phyloP scores from a whole-genome alignment of 1,140 invertebrate genomes.

The Procambarus virginalis region DNA sequence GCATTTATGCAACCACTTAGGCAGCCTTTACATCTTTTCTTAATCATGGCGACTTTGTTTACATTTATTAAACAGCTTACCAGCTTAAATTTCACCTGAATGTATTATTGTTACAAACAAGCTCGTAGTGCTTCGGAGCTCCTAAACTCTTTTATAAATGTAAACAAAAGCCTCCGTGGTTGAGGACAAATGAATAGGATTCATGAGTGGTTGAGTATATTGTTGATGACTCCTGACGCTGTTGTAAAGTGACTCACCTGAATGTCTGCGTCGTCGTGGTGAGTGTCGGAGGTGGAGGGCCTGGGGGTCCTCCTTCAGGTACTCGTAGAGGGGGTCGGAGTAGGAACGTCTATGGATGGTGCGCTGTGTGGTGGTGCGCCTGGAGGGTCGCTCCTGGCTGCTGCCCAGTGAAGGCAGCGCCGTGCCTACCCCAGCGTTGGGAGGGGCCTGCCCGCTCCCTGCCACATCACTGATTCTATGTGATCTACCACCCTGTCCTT shows the following conservation, averaged over 20 bases:
- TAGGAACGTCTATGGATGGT: constrained; percentile 45
- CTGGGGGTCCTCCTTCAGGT: constrained; percentile 35
- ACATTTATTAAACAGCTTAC: too few relatives aligned
- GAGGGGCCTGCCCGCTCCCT: not conserved
- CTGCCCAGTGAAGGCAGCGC: not conserved
- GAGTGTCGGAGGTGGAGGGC: not conserved
- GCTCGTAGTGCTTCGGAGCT: too few relatives aligned
- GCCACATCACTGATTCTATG: not conserved
- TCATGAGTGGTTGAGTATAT: too few relatives aligned
- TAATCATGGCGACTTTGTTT: too few relatives aligned
- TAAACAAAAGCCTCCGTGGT: too few relatives aligned
- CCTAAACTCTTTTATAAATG: too few relatives aligned
- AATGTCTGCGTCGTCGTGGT: constrained; percentile 32
- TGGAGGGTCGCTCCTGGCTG: not conserved
- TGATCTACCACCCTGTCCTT: not conserved
- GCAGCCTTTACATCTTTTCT: too few relatives aligned
- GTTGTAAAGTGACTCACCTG: constrained; percentile 34
- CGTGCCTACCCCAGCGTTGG: not conserved
- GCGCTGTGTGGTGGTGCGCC: not conserved
- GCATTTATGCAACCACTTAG: too few relatives aligned
- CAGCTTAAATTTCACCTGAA: too few relatives aligned
- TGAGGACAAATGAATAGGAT: too few relatives aligned
- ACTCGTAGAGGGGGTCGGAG: constrained; percentile 59
- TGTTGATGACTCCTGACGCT: too few relatives aligned
- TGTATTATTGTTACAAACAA: too few relatives aligned